These are phyloP conservation scores for Sebastolobus altivelis DNA, from an alignment of 2,797 vertebrate species.

Conservation along the genomic window DNA sequence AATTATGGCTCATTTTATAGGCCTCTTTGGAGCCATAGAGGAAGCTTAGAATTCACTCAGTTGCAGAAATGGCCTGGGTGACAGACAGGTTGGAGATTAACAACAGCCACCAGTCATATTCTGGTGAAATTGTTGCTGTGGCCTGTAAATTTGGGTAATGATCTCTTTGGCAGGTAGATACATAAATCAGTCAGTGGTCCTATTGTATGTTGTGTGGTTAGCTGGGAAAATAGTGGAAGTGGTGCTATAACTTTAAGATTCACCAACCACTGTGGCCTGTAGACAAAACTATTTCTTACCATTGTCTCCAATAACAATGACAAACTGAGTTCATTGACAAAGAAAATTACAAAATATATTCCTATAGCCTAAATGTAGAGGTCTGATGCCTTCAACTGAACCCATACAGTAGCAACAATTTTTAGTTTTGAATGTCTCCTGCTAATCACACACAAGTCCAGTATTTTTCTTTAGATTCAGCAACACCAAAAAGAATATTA, in stretches of 20 bases:
- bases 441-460: background rate
- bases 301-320: background rate
- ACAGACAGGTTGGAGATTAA: conserved; percentile 72
- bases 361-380: background rate
- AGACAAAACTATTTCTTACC: conserved; percentile 8
- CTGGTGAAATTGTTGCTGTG: conserved; percentile 47
- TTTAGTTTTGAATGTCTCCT: no score
- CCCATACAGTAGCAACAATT: background rate
- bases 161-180: conserved; percentile 31
- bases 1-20: conserved; percentile 77
- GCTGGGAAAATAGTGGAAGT: conserved; percentile 32
- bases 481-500: background rate
- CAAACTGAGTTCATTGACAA: conserved; percentile 16
- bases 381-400: background rate
- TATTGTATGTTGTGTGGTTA: conserved; percentile 22
- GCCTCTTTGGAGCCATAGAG: conserved; percentile 67
- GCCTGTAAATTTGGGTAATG: conserved; percentile 46
- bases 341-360: background rate
- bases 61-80: conserved; percentile 68
- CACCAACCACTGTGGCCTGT: background rate
- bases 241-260: conserved; percentile 12
- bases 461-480: background rate
- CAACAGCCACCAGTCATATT: conserved; percentile 50
- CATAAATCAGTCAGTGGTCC: conserved; percentile 23
- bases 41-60: conserved; percentile 65